A percentile compares a stretch with the other conserved stretches of the same genome.
phyloP scores from a whole-genome alignment of 2,113 vertebrate genomes.

The Perca flavescens region DNA sequence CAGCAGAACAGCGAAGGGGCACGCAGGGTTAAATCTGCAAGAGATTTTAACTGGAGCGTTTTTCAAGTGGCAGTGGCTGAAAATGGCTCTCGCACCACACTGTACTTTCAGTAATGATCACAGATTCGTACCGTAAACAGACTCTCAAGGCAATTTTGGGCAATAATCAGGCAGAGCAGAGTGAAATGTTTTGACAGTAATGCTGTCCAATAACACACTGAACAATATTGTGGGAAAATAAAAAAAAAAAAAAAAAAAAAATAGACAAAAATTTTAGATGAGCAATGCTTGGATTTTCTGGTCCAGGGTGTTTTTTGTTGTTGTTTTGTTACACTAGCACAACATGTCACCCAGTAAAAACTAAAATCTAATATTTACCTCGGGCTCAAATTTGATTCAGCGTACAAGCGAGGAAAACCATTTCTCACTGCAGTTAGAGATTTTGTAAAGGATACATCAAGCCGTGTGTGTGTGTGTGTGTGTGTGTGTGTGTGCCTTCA shows the following conservation, averaged over 20 bases:
- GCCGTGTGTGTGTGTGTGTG: slow-evolving; percentile 11
- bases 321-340: neutral
- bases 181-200: slow-evolving; percentile 49
- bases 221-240: slow-evolving; percentile 39
- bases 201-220: slow-evolving; percentile 33
- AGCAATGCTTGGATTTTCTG: slow-evolving; percentile 13
- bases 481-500: slow-evolving; percentile 7
- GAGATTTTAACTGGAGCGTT: slow-evolving; percentile 39
- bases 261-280: slow-evolving; percentile 18
- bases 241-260: slow-evolving; percentile 57
- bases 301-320: neutral
- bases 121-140: slow-evolving; percentile 58
- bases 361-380: slow-evolving; percentile 52
- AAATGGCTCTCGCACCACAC: slow-evolving; percentile 38
- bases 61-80: slow-evolving; percentile 30
- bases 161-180: slow-evolving; percentile 51
- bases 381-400: slow-evolving; percentile 31
- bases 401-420: neutral
- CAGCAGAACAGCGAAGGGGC: slow-evolving; percentile 15
- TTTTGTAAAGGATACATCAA: slow-evolving; percentile 40
- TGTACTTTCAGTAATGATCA: slow-evolving; percentile 54
- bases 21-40: slow-evolving; percentile 30
- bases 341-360: slow-evolving; percentile 41
- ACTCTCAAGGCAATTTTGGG: slow-evolving; percentile 48
- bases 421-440: slow-evolving; percentile 40